These are phyloP conservation scores for Incurvaria masculella DNA, from an alignment of 2,888 invertebrate species.

Conservation along the genomic window DNA sequence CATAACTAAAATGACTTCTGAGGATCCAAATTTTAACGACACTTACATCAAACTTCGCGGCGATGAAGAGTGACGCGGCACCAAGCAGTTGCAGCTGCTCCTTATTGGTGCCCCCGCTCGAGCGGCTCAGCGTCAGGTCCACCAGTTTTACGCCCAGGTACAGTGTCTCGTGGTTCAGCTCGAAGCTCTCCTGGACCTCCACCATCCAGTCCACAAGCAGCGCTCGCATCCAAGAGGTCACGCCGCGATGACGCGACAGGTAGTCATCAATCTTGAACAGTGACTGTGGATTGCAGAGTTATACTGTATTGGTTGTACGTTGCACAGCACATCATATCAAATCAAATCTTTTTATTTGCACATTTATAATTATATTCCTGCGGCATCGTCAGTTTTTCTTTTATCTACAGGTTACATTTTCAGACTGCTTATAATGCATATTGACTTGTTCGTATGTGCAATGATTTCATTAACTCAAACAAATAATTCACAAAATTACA, in stretches of 20 bases:
- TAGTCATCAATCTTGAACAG: constrained; percentile 78
- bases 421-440: no score
- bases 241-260: constrained; percentile 71
- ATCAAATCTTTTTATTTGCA: no score
- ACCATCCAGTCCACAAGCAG: constrained; percentile 99
- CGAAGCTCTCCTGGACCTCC: constrained; percentile 95
- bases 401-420: no score
- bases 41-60: constrained; percentile 95
- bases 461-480: no score
- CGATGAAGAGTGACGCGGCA: constrained; percentile 87
- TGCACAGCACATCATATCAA: no score
- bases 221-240: constrained; percentile 87
- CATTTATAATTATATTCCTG: no score
- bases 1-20: no score
- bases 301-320: neutral
- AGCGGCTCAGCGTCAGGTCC: constrained; percentile 76
- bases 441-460: no score
- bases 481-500: no score
- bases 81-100: constrained; percentile 90
- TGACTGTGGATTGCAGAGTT: constrained; percentile 35
- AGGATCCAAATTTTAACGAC: no score
- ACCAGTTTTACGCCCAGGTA: constrained; percentile 96
- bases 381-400: no score
- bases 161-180: constrained; percentile 96
- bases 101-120: constrained; percentile 62